Evolutionary conservation across 2,113 vertebrate species (phyloP).

Genomic region (Pyrgilauda ruficollis): DNA sequence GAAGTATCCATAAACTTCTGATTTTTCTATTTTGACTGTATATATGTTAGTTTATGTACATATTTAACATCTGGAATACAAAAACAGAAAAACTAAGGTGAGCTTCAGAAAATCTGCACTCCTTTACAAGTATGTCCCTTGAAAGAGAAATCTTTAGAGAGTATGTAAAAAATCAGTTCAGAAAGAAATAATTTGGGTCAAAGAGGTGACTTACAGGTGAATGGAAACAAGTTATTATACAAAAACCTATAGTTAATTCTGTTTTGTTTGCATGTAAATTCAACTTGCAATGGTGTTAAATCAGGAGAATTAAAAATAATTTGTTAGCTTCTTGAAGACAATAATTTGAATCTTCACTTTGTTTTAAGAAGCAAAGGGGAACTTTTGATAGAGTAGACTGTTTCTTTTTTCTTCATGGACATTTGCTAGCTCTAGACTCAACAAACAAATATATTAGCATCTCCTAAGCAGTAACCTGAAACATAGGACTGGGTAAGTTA

Average conservation of each 20-base stretch:
- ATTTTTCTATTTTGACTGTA: not conserved
- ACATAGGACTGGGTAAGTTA: not conserved
- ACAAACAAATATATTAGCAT: not conserved
- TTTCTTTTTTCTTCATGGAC: not conserved
- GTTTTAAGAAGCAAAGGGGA: not conserved
- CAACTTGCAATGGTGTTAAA: not conserved
- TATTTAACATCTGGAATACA: no score
- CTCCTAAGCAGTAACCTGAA: not conserved
- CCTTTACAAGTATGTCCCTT: not conserved
- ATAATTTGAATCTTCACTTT: not conserved
- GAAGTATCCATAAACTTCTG: not conserved
- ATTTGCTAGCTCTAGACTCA: not conserved
- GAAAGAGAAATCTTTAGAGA: not conserved
- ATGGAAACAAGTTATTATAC: not conserved
- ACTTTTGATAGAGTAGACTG: not conserved
- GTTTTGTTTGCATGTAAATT: not conserved
- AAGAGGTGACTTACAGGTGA: not conserved
- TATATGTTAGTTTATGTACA: not conserved
- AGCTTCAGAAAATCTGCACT: not conserved
- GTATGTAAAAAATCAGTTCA: not conserved
- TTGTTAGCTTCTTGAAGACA: not conserved
- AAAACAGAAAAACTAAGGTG: no score
- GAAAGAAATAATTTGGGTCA: not conserved
- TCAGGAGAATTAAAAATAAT: not conserved
- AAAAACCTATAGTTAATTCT: not conserved